Base-by-base conservation (phyloP, 1,140 invertebrate genomes). In the Leptinotarsa defecta region DNA sequence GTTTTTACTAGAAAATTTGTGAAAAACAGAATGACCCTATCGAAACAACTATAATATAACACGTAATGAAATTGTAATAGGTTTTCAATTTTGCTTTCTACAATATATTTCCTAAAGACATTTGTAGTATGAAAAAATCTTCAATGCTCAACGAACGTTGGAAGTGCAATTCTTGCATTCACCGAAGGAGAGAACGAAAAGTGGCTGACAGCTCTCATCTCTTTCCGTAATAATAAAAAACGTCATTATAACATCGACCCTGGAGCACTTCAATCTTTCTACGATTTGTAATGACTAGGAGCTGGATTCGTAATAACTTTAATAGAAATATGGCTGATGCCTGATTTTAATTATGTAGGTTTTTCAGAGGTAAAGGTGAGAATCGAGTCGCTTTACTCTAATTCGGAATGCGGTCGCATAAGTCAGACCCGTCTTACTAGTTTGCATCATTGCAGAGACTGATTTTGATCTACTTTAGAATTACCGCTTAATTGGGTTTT, bases 381-480 rank as follows among this genome's bases (percentile, higher is more conserved):
- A 65, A 74, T 68, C 65, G n/a, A 57, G 63, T 74, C 68, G 73
- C 67, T 74, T 67, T 68, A 68, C 65, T 74, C 67, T 68, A 74
- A 74, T 74, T 74, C 27, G 73, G 73, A 74, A 74, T 74, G 73
- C 48, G 65, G 67, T 74, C 73, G 52, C 52, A 57, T 68, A 22
- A n/a, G 65, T 68, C 65, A 17, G 65, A 27, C 65, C 17, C 43
- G 24, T 43, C 65, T 13, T 68, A 19, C 43, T 68, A 68, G 24
- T 24, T 68, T 68, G 24, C 43, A 68, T 43, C 65, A 43, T 68
- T 68, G 43, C 27, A 68, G 65, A 68, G 27, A 68, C 65, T 19
- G 65, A 68, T 68, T 27, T 68, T 57, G 52, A 57, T 57, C 52
- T 57, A 2, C n/a, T 6, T 57, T 17, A 19, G 52, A 57, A 57